Evolutionary conservation across 2,797 vertebrate genomes (phyloP).

Genomic region (Buceros bicornis): DNA sequence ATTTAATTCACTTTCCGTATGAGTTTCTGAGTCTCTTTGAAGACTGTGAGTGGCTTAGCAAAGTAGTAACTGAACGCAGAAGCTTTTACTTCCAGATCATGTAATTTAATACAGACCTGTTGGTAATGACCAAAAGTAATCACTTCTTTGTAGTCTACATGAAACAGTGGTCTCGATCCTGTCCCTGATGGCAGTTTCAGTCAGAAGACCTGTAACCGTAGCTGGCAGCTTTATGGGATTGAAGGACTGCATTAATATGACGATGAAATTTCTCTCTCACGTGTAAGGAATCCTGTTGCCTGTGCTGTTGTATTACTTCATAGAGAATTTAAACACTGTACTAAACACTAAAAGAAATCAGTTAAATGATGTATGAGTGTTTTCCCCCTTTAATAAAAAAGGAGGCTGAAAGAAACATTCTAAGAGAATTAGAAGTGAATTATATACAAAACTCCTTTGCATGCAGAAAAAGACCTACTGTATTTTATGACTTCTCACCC

Average conservation of each 20-base stretch:
- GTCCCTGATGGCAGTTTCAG: not conserved
- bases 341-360: constrained; percentile 45
- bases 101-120: constrained; percentile 28
- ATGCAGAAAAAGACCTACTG: not conserved
- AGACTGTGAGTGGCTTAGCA: constrained; percentile 62
- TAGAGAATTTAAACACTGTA: constrained; percentile 10
- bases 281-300: not conserved
- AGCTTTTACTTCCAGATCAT: constrained; percentile 44
- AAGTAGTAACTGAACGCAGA: constrained; percentile 50
- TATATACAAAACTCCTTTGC: constrained; percentile 7
- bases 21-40: constrained; percentile 46
- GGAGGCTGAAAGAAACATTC: not conserved
- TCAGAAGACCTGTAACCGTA: not conserved
- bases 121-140: constrained; percentile 67
- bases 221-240: constrained; percentile 20
- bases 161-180: not conserved
- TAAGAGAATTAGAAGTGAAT: not conserved
- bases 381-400: not conserved
- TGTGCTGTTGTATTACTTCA: constrained; percentile 24
- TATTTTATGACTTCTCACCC: not conserved
- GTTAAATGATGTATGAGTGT: not conserved
- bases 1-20: constrained; percentile 61
- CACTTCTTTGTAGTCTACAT: constrained; percentile 8
- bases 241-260: not conserved
- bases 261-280: not conserved